Evolutionary conservation across 1,140 invertebrate genomes (phyloP), one percentile per base, ranked within the genome.

Genomic region (Drosophila parvula): DNA sequence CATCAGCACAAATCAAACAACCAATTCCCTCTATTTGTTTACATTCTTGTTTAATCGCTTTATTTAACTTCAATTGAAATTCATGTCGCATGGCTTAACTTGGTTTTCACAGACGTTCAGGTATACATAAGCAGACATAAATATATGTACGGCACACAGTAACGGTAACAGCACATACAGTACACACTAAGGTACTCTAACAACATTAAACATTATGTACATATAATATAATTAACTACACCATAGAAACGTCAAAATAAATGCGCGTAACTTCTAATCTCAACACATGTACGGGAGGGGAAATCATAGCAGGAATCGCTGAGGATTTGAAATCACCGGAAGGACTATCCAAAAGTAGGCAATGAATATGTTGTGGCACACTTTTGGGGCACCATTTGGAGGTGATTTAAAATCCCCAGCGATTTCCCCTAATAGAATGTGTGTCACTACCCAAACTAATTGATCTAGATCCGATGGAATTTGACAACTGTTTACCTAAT

Each of bases 91-190:
- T 70, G 59, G 57, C 65, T 68, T 78, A 64, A 63, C 77, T 74
- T 88, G 60, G 59, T 83, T 83, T 80, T 89, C 84, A 89, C 83
- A 88, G 83, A 89, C 80, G 77, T 62, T 84, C 62, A 88, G 74
- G 60, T 75, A 81, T 71, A 85, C 64, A 74, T 70, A 75, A 74
- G 73, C 71, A 64, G 51, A 71, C 48, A 75, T 63, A 63, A 47
- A 74, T 40, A 74, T 58, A 74, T 58, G 59, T 75, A 71, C 63
- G 74, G 64, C 69, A 83, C 60, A 83, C 67, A 76, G 51, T 83
- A 65, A 64, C 50, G 14, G 60, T 38, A 55, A 67, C 14, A 64
- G 53, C 53, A 63, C 38, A 63, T 64, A 63, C 8, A 51, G 18
- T 74, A 51, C 43, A 27, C 55, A 74, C 30, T 38, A 36, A 73